Evolutionary conservation across 2,113 vertebrate genomes (phyloP), one percentile per base, ranked within the genome.

Genomic region (Dasyornis broadbenti): DNA sequence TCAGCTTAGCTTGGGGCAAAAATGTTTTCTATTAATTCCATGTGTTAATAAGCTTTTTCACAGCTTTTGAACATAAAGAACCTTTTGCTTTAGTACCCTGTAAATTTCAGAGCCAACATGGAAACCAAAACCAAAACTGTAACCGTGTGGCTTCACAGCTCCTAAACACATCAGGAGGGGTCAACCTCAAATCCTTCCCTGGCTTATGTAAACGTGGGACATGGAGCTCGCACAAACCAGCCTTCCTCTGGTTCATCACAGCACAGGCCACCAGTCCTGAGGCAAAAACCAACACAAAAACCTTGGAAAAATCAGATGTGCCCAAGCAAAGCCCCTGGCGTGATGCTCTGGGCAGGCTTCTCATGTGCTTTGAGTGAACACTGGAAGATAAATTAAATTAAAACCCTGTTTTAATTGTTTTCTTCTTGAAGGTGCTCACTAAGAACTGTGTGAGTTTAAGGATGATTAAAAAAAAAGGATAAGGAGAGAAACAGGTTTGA

Each of bases 1-100:
- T 84, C 82, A 88, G 56, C 57, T 53, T 68, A 27, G 72, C 44
- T 64, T 39, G 24, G 39, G 61, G 35, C 53, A 73, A 30, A 47
- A 7, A 37, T 73, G 40, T 56, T 73, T 65, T 50, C 60, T 40
- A 42, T 80, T 90, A 90, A 86, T 18, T 49, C 76, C 87, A 85
- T 4, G 52, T 72, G 86, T 83, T 97, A 95, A 95, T 63, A 85
- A 88, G 71, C 49, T 86, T 92, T 90, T 79, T 90, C 92, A 93
- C 82, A 90, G 61, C 65, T 94, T 81, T 89, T 26, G 57, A 82
- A 87, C 73, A 96, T 85, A 95, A 91, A 95, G 91, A 86, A 65
- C 33, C 91, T 85, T 75, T 95, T 92, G 77, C 86, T 92, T 94
- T 54, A 57, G 39, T 24, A 76, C 69, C 54, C 82, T 12, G 2